phyloP scores from a whole-genome alignment of 2,113 vertebrate species.

The Passerina amoena region DNA sequence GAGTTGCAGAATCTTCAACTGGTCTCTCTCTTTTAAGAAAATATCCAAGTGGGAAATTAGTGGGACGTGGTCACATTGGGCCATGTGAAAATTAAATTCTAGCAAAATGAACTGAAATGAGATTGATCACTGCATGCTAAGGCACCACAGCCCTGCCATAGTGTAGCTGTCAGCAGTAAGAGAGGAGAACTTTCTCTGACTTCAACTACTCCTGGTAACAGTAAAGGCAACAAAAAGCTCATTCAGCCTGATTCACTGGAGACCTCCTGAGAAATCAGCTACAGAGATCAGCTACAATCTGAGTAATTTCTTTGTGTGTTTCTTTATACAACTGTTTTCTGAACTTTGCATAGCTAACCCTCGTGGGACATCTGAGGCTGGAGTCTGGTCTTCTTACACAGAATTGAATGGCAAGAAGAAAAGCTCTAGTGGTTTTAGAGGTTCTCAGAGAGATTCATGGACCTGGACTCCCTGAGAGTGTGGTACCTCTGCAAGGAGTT shows the following conservation, averaged over 20 bases:
- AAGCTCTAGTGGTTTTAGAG: not conserved
- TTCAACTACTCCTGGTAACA: slow-evolving; percentile 35
- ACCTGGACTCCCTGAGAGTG: not conserved
- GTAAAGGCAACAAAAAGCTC: slow-evolving; percentile 36
- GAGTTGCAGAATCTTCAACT: slow-evolving; percentile 55
- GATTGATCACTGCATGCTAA: slow-evolving; percentile 43
- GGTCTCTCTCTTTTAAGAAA: slow-evolving; percentile 49
- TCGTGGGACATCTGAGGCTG: not conserved
- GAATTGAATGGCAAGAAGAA: not conserved
- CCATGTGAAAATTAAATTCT: slow-evolving; percentile 60
- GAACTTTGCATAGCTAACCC: not conserved
- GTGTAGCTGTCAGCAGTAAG: slow-evolving; percentile 46
- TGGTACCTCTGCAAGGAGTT: not conserved
- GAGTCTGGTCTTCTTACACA: not conserved
- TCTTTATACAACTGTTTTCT: slow-evolving; percentile 31
- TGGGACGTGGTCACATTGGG: slow-evolving; percentile 37
- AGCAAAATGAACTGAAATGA: slow-evolving; percentile 57
- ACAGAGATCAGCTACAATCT: not conserved
- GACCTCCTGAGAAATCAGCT: slow-evolving; percentile 32
- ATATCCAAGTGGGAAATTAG: slow-evolving; percentile 66
- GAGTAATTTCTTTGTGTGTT: slow-evolving; percentile 26
- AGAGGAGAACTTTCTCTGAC: slow-evolving; percentile 19
- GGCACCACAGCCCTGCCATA: not conserved
- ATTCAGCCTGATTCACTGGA: slow-evolving; percentile 29
- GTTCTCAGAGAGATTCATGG: not conserved